Base-by-base conservation (phyloP, 2,797 vertebrate species). In the Lepus oiostolus region DNA sequence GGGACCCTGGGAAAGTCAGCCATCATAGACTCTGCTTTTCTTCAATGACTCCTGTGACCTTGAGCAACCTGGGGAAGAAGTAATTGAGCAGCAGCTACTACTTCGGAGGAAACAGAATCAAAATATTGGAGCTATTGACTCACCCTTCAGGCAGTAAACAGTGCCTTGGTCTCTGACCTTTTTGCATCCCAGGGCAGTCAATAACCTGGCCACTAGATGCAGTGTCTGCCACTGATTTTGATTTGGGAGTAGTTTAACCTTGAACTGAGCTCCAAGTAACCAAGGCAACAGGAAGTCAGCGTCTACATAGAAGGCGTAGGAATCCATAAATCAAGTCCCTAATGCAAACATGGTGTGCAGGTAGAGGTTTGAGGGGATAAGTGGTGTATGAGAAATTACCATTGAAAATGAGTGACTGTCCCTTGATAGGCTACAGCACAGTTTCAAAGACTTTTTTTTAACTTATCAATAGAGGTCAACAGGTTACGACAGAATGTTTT, bases 251-350 rank as follows among this genome's bases (percentile, higher is more conserved):
- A 98, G 96, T 98, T 98, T 98, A 98, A 98, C 98, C 98, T 98
- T 98, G 98, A 99, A 98, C 98, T 98, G 97, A 98, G 98, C 98
- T 98, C 98, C 97, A 95, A 97, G 98, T 99, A 98, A 98, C 98
- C 98, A 98, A 97, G 98, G 98, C 98, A 98, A 99, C 98, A 98
- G 98, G 98, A 99, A 98, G 98, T 98, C 97, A 50, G 98, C 97
- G 97, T 98, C 98, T 97, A 95, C 96, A 96, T 98, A 70, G 91
- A 96, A 96, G 97, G 91, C 97, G 92, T 88, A 85, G 97, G 97
- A 98, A 98, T 98, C 98, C 98, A 98, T 99, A 99, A 99, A 99
- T 98, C 98, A 98, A 97, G 97, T 98, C 98, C 96, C 98, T 98
- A 98, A 99, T 99, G 98, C 98, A 99, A 98, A 98, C 98, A 98